These are phyloP conservation scores for Dasyurus viverrinus DNA, from an alignment of 2,113 vertebrate genomes.

Conservation along the genomic window DNA sequence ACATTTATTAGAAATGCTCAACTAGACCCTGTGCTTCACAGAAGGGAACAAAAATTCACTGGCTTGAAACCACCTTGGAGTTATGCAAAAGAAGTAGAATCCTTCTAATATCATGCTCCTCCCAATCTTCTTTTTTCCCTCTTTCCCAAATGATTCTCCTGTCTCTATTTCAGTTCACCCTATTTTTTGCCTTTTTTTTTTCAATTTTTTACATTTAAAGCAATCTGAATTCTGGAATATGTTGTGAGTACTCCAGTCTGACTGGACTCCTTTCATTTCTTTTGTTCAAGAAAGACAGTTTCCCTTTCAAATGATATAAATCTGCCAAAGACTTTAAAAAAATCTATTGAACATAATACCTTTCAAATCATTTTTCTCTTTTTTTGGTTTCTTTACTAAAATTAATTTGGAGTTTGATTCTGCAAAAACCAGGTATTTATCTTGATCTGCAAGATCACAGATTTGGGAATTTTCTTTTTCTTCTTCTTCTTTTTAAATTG, in stretches of 20 bases:
- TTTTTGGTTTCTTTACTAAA: conserved; percentile 48
- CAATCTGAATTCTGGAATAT: background rate
- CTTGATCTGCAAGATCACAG: conserved; percentile 54
- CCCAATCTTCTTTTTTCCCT: background rate
- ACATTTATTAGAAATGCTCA: background rate
- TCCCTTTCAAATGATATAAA: conserved; percentile 42
- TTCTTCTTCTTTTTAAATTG: conserved; percentile 32
- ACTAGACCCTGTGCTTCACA: background rate
- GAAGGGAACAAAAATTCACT: background rate
- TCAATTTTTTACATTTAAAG: background rate
- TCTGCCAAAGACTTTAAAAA: background rate
- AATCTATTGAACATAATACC: background rate
- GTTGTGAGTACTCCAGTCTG: background rate
- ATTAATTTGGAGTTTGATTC: conserved; percentile 50
- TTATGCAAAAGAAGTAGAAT: background rate
- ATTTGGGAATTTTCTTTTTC: background rate
- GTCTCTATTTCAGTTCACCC: background rate
- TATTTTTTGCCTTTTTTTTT: background rate
- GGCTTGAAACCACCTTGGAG: background rate
- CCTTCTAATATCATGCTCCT: background rate
- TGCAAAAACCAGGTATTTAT: conserved; percentile 21
- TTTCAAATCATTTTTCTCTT: background rate
- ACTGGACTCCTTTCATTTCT: background rate
- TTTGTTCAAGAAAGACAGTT: conserved; percentile 13
- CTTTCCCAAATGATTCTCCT: background rate